These are phyloP conservation scores for Yponomeuta sedellus DNA, from an alignment of 2,888 invertebrate genomes.

Conservation along the genomic window DNA sequence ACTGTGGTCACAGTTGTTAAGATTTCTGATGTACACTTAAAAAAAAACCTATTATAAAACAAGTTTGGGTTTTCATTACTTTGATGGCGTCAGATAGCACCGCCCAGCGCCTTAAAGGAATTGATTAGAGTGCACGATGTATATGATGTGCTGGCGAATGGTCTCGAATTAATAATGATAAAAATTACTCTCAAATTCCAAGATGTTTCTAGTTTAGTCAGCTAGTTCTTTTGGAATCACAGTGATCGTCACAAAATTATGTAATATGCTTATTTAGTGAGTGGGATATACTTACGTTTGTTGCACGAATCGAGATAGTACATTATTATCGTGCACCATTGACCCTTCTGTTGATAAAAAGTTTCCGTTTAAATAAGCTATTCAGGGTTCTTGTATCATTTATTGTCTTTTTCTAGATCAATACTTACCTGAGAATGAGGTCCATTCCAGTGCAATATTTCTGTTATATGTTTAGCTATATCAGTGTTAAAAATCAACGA, in stretches of 20 bases:
- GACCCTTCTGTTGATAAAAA: slow-evolving; percentile 42
- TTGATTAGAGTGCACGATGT: too few relatives aligned
- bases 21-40: too few relatives aligned
- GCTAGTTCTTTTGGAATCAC: too few relatives aligned
- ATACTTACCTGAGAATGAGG: slow-evolving; percentile 38
- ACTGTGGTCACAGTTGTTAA: too few relatives aligned
- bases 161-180: too few relatives aligned
- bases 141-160: too few relatives aligned
- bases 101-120: too few relatives aligned
- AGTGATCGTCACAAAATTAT: neutral
- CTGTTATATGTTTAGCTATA: slow-evolving; percentile 27
- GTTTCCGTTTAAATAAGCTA: slow-evolving; percentile 1
- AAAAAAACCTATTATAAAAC: too few relatives aligned
- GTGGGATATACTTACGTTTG: slow-evolving; percentile 19
- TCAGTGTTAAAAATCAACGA: slow-evolving; percentile 25
- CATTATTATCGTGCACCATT: slow-evolving; percentile 53
- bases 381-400: neutral
- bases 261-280: neutral
- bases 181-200: too few relatives aligned
- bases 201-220: too few relatives aligned
- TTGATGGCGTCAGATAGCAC: too few relatives aligned
- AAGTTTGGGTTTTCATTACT: too few relatives aligned
- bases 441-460: slow-evolving; percentile 37
- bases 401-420: neutral
- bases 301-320: slow-evolving; percentile 32